phyloP scores from a whole-genome alignment of 2,888 invertebrate genomes.

The Athripsodes cinereus region DNA sequence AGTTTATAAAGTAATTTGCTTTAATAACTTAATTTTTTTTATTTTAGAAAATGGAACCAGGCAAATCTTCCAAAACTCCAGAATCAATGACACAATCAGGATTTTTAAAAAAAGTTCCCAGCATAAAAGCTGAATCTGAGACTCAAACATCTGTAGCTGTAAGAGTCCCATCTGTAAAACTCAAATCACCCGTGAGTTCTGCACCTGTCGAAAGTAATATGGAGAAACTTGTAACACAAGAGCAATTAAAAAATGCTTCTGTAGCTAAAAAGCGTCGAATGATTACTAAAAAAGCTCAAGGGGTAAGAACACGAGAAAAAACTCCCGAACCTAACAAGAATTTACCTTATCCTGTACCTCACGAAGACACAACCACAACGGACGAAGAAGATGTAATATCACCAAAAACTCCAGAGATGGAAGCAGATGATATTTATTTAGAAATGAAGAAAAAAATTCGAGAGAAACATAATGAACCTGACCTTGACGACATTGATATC shows the following conservation, averaged over 20 bases:
- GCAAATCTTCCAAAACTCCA: slow-evolving; percentile 7
- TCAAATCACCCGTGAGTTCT: slow-evolving; percentile 34
- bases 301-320: slow-evolving; percentile 45
- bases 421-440: slow-evolving; percentile 46
- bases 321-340: slow-evolving; percentile 47
- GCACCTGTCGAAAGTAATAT: slow-evolving; percentile 31
- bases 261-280: slow-evolving; percentile 56
- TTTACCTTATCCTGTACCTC: slow-evolving; percentile 40
- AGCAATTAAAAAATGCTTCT: slow-evolving; percentile 48
- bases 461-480: slow-evolving; percentile 40
- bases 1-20: no score
- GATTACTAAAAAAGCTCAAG: slow-evolving; percentile 50
- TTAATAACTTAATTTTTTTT: no score
- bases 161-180: slow-evolving; percentile 33
- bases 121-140: slow-evolving; percentile 39
- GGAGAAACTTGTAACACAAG: slow-evolving; percentile 34
- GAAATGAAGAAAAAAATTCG: slow-evolving; percentile 47
- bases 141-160: slow-evolving; percentile 37
- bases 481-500: slow-evolving; percentile 45
- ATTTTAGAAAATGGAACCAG: background rate
- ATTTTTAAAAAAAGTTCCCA: slow-evolving; percentile 29
- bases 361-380: slow-evolving; percentile 58
- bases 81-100: background rate
- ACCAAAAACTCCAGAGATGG: slow-evolving; percentile 40
- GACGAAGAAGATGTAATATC: slow-evolving; percentile 37